Conservation (phyloP, 64 coral and sea anemone genomes). For the Porites lutea region DNA sequence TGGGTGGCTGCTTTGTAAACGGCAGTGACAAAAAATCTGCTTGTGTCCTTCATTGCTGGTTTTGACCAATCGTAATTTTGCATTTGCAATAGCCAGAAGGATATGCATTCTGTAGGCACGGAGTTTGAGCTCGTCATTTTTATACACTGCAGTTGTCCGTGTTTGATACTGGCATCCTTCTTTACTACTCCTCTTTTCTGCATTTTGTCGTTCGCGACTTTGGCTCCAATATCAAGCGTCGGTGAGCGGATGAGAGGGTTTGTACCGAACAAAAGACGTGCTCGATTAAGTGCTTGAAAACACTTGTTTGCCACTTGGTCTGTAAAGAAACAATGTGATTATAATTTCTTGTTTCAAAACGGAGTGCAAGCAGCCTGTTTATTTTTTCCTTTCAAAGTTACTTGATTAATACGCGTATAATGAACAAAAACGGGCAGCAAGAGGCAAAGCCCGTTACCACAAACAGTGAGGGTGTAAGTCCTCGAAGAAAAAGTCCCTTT, state of each 20-base stretch:
- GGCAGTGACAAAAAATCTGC: conserved; percentile 42
- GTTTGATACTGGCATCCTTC: conserved; percentile 43
- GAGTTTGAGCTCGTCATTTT: conserved; percentile 22
- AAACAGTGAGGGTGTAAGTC: too few species aligned
- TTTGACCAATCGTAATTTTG: conserved; percentile 71
- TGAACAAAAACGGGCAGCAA: too few species aligned
- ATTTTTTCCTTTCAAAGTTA: too few species aligned
- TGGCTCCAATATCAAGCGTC: conserved; percentile 43
- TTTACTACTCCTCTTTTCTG: conserved; percentile 12
- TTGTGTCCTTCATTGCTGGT: conserved; percentile 54
- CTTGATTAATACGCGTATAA: too few species aligned
- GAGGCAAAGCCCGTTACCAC: too few species aligned
- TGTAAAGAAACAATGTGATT: background rate
- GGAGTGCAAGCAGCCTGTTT: too few species aligned
- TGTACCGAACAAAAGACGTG: conserved; percentile 1
- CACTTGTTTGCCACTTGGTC: conserved; percentile 7
- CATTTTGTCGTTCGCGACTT: conserved; percentile 30
- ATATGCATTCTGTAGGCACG: conserved; percentile 32
- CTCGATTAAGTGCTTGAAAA: background rate
- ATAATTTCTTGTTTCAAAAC: too few species aligned
- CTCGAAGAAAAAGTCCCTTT: too few species aligned
- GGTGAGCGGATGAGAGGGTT: background rate
- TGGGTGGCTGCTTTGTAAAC: conserved; percentile 28
- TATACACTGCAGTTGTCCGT: conserved; percentile 44
- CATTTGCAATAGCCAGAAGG: conserved; percentile 17